phyloP scores from a whole-genome alignment of 2,113 vertebrate species.

The Ariopsis seemanni region DNA sequence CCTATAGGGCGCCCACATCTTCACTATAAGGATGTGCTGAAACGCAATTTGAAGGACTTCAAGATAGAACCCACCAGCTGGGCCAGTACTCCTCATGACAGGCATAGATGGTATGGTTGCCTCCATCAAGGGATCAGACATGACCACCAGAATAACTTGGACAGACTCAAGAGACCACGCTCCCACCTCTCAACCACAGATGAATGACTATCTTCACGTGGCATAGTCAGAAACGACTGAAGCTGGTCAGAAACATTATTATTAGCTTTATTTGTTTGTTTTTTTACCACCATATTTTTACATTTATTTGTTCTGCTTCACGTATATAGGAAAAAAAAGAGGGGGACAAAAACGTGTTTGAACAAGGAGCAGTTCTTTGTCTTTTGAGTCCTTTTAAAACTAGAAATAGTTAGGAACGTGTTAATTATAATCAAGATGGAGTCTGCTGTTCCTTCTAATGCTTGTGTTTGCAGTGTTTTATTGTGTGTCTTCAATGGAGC shows the following conservation, averaged over 20 bases:
- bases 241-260: background rate
- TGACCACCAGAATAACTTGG: no score
- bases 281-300: conserved; percentile 31
- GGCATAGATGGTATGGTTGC: no score
- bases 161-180: no score
- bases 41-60: no score
- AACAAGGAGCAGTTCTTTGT: conserved; percentile 62
- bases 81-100: no score
- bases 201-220: no score
- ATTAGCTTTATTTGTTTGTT: conserved; percentile 40
- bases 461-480: conserved; percentile 70
- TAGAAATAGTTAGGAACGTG: conserved; percentile 62
- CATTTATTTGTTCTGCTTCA: conserved; percentile 62
- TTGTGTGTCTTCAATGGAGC: conserved; percentile 66
- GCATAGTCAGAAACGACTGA: no score
- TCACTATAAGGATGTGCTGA: no score
- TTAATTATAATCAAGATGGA: conserved; percentile 65
- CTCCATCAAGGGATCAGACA: no score
- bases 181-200: no score
- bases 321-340: conserved; percentile 49
- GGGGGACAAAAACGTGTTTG: conserved; percentile 58
- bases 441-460: conserved; percentile 62
- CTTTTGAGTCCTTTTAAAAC: conserved; percentile 63
- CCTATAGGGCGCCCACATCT: no score
- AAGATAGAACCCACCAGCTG: no score